Percentiles rank a stretch among this genome's conserved stretches.
These are phyloP conservation scores for Sminthopsis crassicaudata DNA, from an alignment of 2,113 vertebrate species.

Conservation along the genomic window DNA sequence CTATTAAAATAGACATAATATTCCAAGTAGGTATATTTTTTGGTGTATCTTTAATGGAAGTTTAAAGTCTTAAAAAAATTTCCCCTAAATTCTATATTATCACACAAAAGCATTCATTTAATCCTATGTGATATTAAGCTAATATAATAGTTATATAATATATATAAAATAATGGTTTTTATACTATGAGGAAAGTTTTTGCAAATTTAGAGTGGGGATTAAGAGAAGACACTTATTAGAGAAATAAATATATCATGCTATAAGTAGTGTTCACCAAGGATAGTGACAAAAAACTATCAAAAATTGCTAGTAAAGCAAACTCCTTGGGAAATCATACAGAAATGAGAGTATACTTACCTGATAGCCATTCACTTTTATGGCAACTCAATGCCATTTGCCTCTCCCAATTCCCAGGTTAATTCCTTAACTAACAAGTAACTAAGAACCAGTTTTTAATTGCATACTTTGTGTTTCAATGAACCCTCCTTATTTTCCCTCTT, in stretches of 20 bases:
- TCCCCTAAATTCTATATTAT: neutral
- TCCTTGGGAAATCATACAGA: neutral
- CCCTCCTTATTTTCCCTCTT: neutral
- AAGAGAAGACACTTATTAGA: neutral
- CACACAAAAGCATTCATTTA: neutral
- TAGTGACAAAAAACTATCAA: neutral
- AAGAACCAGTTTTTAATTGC: neutral
- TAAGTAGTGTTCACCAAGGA: neutral
- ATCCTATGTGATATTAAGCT: neutral
- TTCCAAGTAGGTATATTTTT: neutral
- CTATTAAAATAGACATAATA: neutral
- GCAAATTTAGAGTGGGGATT: neutral
- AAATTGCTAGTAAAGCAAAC: constrained; percentile 17
- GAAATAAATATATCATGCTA: neutral
- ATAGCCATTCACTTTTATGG: neutral
- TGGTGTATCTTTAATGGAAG: neutral
- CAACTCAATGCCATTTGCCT: neutral
- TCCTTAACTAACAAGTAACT: neutral
- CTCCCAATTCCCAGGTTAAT: constrained; percentile 50
- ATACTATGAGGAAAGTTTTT: neutral
- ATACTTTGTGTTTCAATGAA: neutral
- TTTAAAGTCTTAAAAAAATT: neutral
- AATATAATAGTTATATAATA: too few species aligned
- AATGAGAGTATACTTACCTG: neutral
- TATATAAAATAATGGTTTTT: too few species aligned